These are phyloP conservation scores for Sialia sialis DNA, from an alignment of 2,113 vertebrate species.

Conservation along the genomic window DNA sequence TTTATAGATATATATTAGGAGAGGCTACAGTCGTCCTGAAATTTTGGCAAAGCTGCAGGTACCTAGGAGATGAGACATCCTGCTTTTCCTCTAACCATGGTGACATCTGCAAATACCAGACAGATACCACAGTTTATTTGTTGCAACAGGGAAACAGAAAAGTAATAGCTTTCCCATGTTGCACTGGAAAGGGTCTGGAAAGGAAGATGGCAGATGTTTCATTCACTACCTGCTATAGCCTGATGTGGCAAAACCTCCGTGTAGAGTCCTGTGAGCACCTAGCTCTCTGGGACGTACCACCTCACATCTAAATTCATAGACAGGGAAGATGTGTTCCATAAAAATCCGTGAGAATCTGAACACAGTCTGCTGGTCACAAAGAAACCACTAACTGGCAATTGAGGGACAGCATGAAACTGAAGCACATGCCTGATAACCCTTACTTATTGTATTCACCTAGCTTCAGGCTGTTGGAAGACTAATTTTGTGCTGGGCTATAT, in stretches of 20 bases:
- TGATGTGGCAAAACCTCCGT: neutral
- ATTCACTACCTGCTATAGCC: neutral
- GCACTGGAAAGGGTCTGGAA: neutral
- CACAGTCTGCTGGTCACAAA: neutral
- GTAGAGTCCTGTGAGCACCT: neutral
- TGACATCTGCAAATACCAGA: neutral
- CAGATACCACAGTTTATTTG: neutral
- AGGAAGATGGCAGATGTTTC: neutral
- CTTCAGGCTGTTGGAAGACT: neutral
- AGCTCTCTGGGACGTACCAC: neutral
- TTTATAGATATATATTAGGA: neutral
- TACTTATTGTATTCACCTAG: neutral
- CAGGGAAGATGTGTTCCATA: neutral
- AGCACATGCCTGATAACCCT: neutral
- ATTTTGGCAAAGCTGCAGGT: accelerated
- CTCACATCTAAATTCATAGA: neutral
- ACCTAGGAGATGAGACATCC: neutral
- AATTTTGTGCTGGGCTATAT: neutral
- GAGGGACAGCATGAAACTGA: neutral
- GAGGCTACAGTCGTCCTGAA: neutral
- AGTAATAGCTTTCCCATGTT: neutral
- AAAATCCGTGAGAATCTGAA: neutral
- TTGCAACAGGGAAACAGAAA: neutral
- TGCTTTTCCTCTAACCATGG: neutral
- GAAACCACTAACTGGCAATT: neutral